Conservation (phyloP, 2,113 vertebrate genomes). For the Machaerirhynchus nigripectus region DNA sequence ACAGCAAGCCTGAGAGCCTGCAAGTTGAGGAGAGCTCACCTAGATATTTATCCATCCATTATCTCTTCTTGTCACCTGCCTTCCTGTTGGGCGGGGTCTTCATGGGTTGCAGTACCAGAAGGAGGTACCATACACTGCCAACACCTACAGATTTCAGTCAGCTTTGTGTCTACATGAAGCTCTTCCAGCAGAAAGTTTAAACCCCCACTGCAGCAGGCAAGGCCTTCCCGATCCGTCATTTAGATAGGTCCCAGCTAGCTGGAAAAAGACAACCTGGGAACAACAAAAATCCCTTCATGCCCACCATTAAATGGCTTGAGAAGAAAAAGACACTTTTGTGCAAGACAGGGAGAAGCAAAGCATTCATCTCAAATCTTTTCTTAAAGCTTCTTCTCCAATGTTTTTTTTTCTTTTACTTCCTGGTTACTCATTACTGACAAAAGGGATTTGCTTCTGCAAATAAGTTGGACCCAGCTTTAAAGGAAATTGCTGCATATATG, state of each 20-base stretch:
- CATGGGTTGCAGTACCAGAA: not conserved
- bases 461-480: not conserved
- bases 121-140: not conserved
- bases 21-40: not conserved
- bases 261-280: not conserved
- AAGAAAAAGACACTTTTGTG: not conserved
- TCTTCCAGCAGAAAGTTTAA: not conserved
- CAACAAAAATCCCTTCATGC: not conserved
- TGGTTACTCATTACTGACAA: not conserved
- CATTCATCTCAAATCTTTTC: not conserved
- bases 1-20: not conserved
- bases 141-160: not conserved
- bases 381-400: not conserved
- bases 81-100: not conserved
- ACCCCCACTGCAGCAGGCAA: not conserved
- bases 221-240: not conserved
- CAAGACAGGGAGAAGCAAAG: not conserved
- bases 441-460: not conserved
- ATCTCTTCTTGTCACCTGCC: not conserved
- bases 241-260: not conserved
- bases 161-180: fast-evolving
- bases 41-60: not conserved
- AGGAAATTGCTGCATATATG: not conserved
- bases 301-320: not conserved
- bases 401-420: not conserved